Evolutionary conservation across 2,888 invertebrate species (phyloP), one percentile per base, ranked within the genome.

Genomic region (Timema cristinae): DNA sequence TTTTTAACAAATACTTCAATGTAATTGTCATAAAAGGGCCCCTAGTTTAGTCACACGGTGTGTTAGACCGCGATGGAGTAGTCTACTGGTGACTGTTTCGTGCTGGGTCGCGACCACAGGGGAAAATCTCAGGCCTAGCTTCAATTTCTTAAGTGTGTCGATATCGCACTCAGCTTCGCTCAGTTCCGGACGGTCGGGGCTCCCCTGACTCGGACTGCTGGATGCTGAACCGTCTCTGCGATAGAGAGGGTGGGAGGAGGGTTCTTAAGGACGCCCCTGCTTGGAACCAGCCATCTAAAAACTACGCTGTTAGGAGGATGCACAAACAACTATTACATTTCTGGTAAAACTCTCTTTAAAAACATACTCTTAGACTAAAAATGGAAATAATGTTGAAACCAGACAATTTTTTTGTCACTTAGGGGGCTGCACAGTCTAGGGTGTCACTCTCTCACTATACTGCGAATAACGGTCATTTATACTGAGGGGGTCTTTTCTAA

Each of bases 161-260:
- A 90, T 89, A 84, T 90, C 90, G 82, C 89, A 89, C n/a, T 90
- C 90, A 71, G 89, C 89, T 79, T 90, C 90, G 78, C 88, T 88
- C 77, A 90, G 82, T 80, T 90, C 90, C 71, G 87, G 86, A 77
- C 87, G 84, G 70, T 85, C 85, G 73, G 81, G 73, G 71, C 63
- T 75, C 74, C 10, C 72, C 72, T 59, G 72, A 32, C n/a, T 71
- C 73, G 59, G 70, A 67, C 47, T 78, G 77, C 69, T 82, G 81
- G 73, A 84, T 83, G 71, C 83, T 81, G 78, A 87, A 87, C 59
- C 67, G 87, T 86, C 79, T 87, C 86, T 72, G 86, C 86, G 71
- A 86, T 83, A 70, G 86, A 84, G 80, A 89, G 84, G 78, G 89
- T 76, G 89, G 88, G 80, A 89, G 84, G 81, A 89, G 85, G 79